Evolutionary conservation across 2,888 invertebrate genomes (phyloP), one percentile per base, ranked within the genome.

Genomic region (Sipha maydis): DNA sequence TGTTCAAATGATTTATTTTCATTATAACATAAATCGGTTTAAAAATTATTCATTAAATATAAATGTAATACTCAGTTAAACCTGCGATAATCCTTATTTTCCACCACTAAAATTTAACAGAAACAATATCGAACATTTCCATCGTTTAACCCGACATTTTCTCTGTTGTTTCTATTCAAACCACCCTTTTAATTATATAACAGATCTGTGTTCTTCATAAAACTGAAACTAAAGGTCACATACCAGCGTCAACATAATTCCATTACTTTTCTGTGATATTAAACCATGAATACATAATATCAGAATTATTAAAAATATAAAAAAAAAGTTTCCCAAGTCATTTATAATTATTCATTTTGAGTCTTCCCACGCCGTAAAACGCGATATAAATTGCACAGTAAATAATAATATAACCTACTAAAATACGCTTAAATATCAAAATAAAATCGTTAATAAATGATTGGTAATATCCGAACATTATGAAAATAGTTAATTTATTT

Each of bases 31-130:
- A 79, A 80, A 80, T 67, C 14, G n/a, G 17, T 67, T n/a, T 67
- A 80, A 56, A 79, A 56, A 17, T 34, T 2, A 79, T 79, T 34
- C 34, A 61, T 61, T 61, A 38, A 38, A 61, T 38, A 61, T 9
- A 67, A 38, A 56, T 79, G 25, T 34, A 80, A 80, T 80, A 38
- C 34, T 38, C n/a, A n/a, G 79, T n/a, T 80, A 80, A 61, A 67
- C n/a, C 61, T 41, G 14, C 11, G 48, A 83, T 71, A 83, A 83
- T 71, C 71, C 69, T 69, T 71, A 31, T 82, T 82, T 82, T 5
- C 41, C 28, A 21, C 28, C 69, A 34, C 41, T 48, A 25, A 71
- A 83, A 17, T 71, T 71, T 48, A 54, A 71, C 71, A 19, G 21
- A 54, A 83, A 71, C 31, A 48, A 83, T 82, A 82, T 71, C 48